Conservation (phyloP, 1,140 invertebrate genomes). For the Carcinoscorpius rotundicauda region DNA sequence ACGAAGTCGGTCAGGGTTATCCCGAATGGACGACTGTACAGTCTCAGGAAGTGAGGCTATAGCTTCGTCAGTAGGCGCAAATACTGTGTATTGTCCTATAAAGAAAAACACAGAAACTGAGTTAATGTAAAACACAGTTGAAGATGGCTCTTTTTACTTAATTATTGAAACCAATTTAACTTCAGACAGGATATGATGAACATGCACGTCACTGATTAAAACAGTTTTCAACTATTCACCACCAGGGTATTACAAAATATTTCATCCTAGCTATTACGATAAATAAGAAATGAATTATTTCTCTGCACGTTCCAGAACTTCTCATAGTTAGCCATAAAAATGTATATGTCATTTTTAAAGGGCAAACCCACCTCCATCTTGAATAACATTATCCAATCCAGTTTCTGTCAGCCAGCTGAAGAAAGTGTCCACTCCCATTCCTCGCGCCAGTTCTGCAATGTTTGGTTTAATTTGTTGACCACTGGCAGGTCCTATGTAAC, state of each 20-base stretch:
- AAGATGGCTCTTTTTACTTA: background rate
- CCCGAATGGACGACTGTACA: constrained; percentile 17
- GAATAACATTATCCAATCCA: constrained; percentile 11
- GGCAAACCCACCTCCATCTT: constrained; percentile 13
- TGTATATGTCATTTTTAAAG: too few species aligned
- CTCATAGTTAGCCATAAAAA: too few species aligned
- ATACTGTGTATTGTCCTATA: constrained; percentile 34
- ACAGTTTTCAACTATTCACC: too few species aligned
- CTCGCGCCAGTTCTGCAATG: constrained; percentile 10
- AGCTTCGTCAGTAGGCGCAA: constrained; percentile 40
- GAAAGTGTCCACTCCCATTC: constrained; percentile 14
- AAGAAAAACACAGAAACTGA: constrained; percentile 1
- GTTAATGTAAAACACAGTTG: background rate
- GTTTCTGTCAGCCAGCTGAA: constrained; percentile 13
- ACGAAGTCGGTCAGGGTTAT: constrained; percentile 23
- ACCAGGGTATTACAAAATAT: too few species aligned
- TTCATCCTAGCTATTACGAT: too few species aligned
- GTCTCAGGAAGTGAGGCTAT: constrained; percentile 29
- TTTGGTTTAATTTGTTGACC: background rate
- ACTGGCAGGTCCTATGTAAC: too few species aligned
- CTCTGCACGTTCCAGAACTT: too few species aligned
- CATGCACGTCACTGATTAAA: too few species aligned
- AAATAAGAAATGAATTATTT: too few species aligned
- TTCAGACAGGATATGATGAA: too few species aligned
- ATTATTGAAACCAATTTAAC: too few species aligned